These are phyloP conservation scores for Calameuta filiformis DNA, from an alignment of 2,888 invertebrate genomes.

Conservation along the genomic window DNA sequence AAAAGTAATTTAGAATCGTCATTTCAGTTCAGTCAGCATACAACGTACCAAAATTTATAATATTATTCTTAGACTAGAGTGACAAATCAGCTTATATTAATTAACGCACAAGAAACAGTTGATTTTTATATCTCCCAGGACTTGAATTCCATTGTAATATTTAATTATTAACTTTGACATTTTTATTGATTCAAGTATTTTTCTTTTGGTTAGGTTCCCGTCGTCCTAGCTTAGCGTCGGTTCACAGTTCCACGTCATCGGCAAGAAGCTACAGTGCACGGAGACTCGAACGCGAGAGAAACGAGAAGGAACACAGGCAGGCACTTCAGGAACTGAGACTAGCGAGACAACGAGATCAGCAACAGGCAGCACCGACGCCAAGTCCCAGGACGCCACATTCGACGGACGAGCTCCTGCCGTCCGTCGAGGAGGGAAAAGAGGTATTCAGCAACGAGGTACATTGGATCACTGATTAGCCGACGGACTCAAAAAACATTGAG, in stretches of 20 bases:
- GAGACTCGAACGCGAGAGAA: slow-evolving; percentile 83
- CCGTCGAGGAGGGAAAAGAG: slow-evolving; percentile 84
- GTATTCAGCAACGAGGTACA: slow-evolving; percentile 66
- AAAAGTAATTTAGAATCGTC: not conserved
- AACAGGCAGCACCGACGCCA: slow-evolving; percentile 71
- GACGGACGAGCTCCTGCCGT: slow-evolving; percentile 84
- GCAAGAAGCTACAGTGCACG: slow-evolving; percentile 84
- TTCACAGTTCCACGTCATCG: slow-evolving; percentile 86
- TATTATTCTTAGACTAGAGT: not conserved
- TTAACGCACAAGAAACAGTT: not conserved
- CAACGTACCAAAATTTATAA: not conserved
- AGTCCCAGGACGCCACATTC: slow-evolving; percentile 86
- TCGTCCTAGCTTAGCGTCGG: slow-evolving; percentile 87
- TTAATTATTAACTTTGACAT: not conserved
- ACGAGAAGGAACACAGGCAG: slow-evolving; percentile 81
- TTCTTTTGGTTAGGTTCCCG: slow-evolving; percentile 75
- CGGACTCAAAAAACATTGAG: not conserved
- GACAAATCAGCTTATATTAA: not conserved
- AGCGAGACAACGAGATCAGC: slow-evolving; percentile 75
- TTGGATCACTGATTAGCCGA: not conserved
- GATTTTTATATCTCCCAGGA: not conserved
- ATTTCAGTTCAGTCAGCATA: not conserved
- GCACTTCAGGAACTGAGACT: slow-evolving; percentile 81
- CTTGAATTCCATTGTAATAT: not conserved
- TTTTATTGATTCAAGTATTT: not conserved